A percentile compares a stretch with the other conserved stretches of the same genome.
Evolutionary conservation across 1,140 invertebrate species (phyloP).

Genomic region (Danaus plexippus): DNA sequence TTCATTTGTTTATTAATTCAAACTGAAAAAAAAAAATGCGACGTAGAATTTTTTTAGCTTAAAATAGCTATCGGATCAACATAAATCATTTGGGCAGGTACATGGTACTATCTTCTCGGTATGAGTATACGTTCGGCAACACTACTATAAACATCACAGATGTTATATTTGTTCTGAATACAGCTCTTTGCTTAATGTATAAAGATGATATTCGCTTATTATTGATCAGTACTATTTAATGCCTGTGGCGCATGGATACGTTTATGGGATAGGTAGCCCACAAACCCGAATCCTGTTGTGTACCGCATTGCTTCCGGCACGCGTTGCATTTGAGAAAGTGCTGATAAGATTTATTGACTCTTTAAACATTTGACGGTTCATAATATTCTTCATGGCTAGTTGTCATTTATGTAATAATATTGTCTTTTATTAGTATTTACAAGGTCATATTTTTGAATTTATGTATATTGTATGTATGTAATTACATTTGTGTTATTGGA

Average conservation of each 20-base stretch:
- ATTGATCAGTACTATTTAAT: slow-evolving; percentile 7
- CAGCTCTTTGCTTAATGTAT: not conserved
- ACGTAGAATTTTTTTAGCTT: slow-evolving; percentile 47
- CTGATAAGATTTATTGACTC: slow-evolving; percentile 33
- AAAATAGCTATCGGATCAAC: slow-evolving; percentile 53
- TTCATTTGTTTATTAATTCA: slow-evolving; percentile 52
- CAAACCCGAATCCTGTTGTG: slow-evolving; percentile 51
- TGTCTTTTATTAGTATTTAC: too few relatives aligned
- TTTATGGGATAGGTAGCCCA: slow-evolving; percentile 53
- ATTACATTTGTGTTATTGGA: too few relatives aligned
- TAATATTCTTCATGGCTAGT: slow-evolving; percentile 4
- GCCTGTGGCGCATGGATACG: slow-evolving; percentile 24
- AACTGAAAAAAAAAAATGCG: slow-evolving; percentile 51
- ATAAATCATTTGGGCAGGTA: slow-evolving; percentile 57
- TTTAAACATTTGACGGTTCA: slow-evolving; percentile 13
- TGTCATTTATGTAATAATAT: too few relatives aligned
- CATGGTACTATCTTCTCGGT: slow-evolving; percentile 26
- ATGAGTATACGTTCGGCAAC: slow-evolving; percentile 26
- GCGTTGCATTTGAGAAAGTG: slow-evolving; percentile 40
- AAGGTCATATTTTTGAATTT: too few relatives aligned
- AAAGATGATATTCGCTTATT: slow-evolving; percentile 9
- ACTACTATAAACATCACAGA: slow-evolving; percentile 10
- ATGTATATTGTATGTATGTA: too few relatives aligned
- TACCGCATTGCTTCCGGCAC: slow-evolving; percentile 43
- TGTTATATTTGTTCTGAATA: not conserved